Evolutionary conservation across 2,888 invertebrate species (phyloP), one percentile per base, ranked within the genome.

Genomic region (Amitus sp.): DNA sequence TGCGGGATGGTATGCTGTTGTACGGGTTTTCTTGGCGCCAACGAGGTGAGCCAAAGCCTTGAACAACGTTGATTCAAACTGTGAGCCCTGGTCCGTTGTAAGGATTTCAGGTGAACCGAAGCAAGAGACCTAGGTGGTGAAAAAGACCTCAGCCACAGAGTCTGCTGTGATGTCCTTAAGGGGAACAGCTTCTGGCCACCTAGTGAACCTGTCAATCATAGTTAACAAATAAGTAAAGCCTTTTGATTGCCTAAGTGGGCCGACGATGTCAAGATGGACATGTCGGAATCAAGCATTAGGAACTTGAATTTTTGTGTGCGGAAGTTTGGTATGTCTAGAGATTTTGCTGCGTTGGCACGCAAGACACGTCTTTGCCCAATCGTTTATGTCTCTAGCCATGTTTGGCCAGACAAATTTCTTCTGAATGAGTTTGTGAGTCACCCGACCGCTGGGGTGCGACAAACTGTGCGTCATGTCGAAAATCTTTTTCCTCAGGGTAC

Each of bases 191-290:
- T 56, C 53, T 1, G 64, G 64, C 56, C 59, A 73, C 27, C 73
- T 68, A 0, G 68, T 58, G 40, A 67, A 72, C 6, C 76, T 46
- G 34, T 77, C 75, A 1, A 75, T 62, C 63, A 72, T 70, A 0
- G 82, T 82, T 1, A 82, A 70, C 15, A 73, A 69, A 52, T 82
- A 82, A 1, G 65, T 58, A 50, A 59, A 73, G 7, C 73, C 76
- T 4, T 67, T 34, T 0, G 69, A 66, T 1, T 52, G 5, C 13
- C 82, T 79, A 7, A 83, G 58, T 0, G 82, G 83, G 1, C 82
- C 82, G 1, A 84, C 74, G 4, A 84, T 66, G 65, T 84, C 82
- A 1, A 84, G 70, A 65, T 84, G 82, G 3, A 83, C 69, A 54
- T 82, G 80, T 2, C 69, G 58, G 64, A 84, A 82, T 17, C 81